Conservation (phyloP, 2,797 vertebrate genomes). For the Hoplostethus atlanticus region DNA sequence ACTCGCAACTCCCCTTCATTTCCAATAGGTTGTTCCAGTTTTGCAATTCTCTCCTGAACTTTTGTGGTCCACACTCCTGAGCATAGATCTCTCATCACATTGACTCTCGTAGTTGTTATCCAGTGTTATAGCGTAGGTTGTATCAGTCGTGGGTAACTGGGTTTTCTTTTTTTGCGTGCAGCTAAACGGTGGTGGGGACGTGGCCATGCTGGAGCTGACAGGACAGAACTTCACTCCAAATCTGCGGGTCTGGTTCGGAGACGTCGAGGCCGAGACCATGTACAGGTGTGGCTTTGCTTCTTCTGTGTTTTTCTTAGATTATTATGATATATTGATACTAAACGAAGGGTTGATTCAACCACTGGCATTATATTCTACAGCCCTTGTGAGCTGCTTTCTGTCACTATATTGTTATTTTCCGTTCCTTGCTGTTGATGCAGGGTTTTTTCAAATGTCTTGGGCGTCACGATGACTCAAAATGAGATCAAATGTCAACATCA, state of each 20-base stretch:
- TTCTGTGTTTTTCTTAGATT: accelerated
- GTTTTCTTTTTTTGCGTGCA: constrained; percentile 53
- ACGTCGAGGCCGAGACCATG: constrained; percentile 99
- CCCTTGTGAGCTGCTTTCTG: not conserved
- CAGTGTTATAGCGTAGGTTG: too few relatives aligned
- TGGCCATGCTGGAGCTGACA: constrained; percentile 99
- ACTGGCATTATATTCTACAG: not conserved
- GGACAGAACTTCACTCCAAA: constrained; percentile 99
- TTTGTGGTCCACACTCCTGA: not conserved
- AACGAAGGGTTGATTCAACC: not conserved
- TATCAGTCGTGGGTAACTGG: too few relatives aligned
- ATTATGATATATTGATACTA: not conserved
- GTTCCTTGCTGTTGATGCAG: too few relatives aligned
- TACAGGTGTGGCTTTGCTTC: constrained; percentile 88
- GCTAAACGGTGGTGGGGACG: constrained; percentile 98
- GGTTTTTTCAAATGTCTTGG: too few relatives aligned
- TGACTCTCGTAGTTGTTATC: too few relatives aligned
- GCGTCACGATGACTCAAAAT: too few relatives aligned
- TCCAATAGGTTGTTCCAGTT: not conserved
- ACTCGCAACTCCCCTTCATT: too few relatives aligned
- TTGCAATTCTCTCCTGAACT: too few relatives aligned
- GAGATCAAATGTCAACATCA: too few relatives aligned
- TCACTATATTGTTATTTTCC: not conserved
- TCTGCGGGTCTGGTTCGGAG: constrained; percentile 98
- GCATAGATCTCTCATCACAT: too few relatives aligned